phyloP scores from a whole-genome alignment of 2,113 vertebrate species.

The Hassar affinis region DNA sequence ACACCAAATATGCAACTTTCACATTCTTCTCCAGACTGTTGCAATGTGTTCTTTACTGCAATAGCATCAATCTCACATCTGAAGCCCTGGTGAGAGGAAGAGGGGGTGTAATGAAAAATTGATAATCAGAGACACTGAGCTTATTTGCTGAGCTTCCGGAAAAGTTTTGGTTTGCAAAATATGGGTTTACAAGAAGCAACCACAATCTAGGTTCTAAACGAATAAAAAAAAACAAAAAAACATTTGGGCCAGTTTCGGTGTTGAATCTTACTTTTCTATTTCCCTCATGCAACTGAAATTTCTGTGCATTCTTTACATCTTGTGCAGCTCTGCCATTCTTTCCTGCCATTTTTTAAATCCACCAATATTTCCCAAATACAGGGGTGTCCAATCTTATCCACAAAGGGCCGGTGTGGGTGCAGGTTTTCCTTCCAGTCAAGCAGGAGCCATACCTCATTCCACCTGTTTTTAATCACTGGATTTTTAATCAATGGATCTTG shows the following conservation, averaged over 20 bases:
- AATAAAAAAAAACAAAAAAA: not conserved
- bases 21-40: not conserved
- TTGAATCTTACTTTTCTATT: not conserved
- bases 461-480: too few species aligned
- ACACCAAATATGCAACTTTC: slow-evolving; percentile 15
- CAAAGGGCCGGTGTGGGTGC: too few species aligned
- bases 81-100: slow-evolving; percentile 1
- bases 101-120: slow-evolving; percentile 27
- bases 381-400: too few species aligned
- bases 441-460: too few species aligned
- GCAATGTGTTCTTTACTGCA: slow-evolving; percentile 3
- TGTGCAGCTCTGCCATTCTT: not conserved
- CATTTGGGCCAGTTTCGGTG: not conserved
- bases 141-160: slow-evolving; percentile 19
- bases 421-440: too few species aligned
- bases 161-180: slow-evolving; percentile 6
- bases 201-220: not conserved
- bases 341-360: not conserved
- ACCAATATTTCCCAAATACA: not conserved
- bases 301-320: not conserved
- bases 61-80: slow-evolving; percentile 10
- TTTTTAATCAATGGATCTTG: too few species aligned
- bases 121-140: slow-evolving; percentile 31
- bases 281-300: not conserved
- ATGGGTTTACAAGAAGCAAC: slow-evolving; percentile 8